phyloP scores from a whole-genome alignment of 2,113 vertebrate genomes.

The Bos javanicus region DNA sequence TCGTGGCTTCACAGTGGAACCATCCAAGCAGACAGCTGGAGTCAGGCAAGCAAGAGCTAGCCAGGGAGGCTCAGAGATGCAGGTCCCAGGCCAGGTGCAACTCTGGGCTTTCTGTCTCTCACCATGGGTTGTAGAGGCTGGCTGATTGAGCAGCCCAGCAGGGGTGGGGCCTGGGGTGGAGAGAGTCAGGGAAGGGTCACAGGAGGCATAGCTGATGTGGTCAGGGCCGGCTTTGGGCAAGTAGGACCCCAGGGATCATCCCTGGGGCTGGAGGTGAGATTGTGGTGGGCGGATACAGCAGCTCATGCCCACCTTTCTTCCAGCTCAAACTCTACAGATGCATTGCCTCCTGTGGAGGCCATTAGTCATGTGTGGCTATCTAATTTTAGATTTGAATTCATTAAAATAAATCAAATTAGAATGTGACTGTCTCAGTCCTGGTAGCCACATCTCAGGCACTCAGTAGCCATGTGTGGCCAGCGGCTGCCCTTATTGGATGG shows the following conservation, averaged over 20 bases:
- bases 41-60: constrained; percentile 27
- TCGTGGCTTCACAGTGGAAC: neutral
- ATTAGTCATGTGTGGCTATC: neutral
- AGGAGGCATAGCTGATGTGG: neutral
- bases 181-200: neutral
- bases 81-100: neutral
- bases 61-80: neutral
- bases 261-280: neutral
- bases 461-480: neutral
- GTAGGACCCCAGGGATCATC: neutral
- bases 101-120: too few relatives aligned
- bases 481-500: neutral
- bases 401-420: neutral
- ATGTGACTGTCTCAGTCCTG: neutral
- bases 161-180: accelerated
- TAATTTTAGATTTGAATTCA: neutral
- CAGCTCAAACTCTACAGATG: accelerated
- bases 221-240: neutral
- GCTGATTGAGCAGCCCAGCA: neutral
- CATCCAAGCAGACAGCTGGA: constrained; percentile 50
- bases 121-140: accelerated
- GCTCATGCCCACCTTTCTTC: neutral
- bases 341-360: neutral
- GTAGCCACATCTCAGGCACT: neutral
- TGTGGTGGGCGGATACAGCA: too few relatives aligned